Percentiles rank a stretch among this genome's conserved stretches.
Conservation (phyloP, 2,797 vertebrate species). For the Sciaenops ocellatus region DNA sequence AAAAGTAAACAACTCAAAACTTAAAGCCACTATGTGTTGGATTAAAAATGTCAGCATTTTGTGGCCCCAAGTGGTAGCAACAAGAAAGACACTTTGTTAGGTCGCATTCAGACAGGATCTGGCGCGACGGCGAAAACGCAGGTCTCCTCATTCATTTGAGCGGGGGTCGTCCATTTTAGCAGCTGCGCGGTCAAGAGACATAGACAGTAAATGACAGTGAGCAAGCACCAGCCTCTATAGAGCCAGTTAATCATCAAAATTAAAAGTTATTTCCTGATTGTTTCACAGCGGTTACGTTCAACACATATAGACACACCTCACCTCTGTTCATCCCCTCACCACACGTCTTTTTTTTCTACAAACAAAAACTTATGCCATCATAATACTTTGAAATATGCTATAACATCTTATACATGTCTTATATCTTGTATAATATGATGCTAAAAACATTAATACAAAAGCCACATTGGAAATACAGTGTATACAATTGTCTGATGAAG, state of each 20-base stretch:
- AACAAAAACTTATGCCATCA: background rate
- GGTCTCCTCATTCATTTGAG: too few relatives aligned
- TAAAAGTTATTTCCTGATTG: too few relatives aligned
- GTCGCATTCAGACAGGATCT: too few relatives aligned
- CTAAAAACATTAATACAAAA: constrained; percentile 22
- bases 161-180: too few relatives aligned
- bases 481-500: constrained; percentile 6
- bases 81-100: background rate
- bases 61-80: background rate
- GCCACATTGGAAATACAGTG: constrained; percentile 36
- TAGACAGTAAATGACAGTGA: too few relatives aligned
- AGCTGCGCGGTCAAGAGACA: too few relatives aligned
- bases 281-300: too few relatives aligned
- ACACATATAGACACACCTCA: too few relatives aligned
- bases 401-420: background rate
- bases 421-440: background rate
- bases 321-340: background rate
- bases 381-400: background rate
- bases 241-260: too few relatives aligned
- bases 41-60: background rate
- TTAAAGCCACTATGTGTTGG: constrained; percentile 41
- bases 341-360: background rate
- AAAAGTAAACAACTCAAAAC: constrained; percentile 28
- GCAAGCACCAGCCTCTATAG: too few relatives aligned
- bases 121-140: too few relatives aligned